Evolutionary conservation across 2,113 vertebrate species (phyloP).

Genomic region (Cyprinus carpio): DNA sequence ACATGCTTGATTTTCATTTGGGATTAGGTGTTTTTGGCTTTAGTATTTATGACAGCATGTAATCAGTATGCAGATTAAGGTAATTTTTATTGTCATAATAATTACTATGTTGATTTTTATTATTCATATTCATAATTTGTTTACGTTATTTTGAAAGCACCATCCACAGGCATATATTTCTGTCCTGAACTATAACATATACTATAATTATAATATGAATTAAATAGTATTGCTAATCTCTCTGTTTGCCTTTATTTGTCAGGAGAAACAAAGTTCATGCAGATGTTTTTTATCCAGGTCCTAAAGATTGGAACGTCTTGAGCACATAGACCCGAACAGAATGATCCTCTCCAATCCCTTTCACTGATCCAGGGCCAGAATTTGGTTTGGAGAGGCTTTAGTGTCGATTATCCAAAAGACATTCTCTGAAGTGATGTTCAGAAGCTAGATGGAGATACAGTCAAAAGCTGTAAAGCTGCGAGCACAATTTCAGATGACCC

Average conservation of each 20-base stretch:
- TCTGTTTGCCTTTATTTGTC: background rate
- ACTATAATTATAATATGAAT: background rate
- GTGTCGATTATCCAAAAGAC: background rate
- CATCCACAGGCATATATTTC: background rate
- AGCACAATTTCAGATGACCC: constrained; percentile 25
- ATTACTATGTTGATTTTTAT: background rate
- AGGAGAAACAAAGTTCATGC: background rate
- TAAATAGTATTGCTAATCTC: background rate
- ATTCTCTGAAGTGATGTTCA: constrained; percentile 35
- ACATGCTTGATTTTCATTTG: constrained; percentile 19
- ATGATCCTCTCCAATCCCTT: background rate
- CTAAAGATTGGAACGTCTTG: background rate
- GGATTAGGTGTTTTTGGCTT: constrained; percentile 1
- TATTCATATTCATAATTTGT: background rate
- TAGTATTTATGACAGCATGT: constrained; percentile 2
- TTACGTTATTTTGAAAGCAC: background rate
- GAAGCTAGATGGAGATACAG: constrained; percentile 24
- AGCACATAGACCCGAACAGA: background rate
- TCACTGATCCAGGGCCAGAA: constrained; percentile 17
- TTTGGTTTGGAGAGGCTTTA: constrained; percentile 23
- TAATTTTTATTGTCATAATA: background rate
- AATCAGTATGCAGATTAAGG: background rate
- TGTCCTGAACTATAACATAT: background rate
- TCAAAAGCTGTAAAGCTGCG: constrained; percentile 19
- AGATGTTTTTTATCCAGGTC: background rate